Evolutionary conservation across 2,797 vertebrate genomes (phyloP), one percentile per base, ranked within the genome.

Genomic region (Cyclura pinguis): DNA sequence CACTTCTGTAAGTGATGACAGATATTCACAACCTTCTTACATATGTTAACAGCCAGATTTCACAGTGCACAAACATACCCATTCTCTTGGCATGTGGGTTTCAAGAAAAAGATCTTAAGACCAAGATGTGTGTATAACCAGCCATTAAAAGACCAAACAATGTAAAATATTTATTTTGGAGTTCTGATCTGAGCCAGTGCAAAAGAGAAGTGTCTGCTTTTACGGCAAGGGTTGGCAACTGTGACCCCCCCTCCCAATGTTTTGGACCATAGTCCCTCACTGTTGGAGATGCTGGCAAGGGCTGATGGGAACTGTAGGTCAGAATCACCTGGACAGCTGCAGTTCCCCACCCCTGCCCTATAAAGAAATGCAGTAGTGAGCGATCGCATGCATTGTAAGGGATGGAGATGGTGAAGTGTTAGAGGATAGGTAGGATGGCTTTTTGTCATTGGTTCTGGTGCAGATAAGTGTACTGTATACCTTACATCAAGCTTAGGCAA

Each of bases 1-100:
- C 20, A 24, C 42, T 81, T 81, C 52, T n/a, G 14, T 24, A 42
- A 62, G 42, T 69, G 74, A 74, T 50, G 84, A 73, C 69, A 83
- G 80, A n/a, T 55, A 64, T 64, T 82, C 72, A 74, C 64, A 67
- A 32, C 27, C 7, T 69, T 69, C 24, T 69, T 69, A 69, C 64
- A 38, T 74, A 10, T 35, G n/a, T 90, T 82, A 24, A 80, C 42
- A 38, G 64, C 81, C n/a, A 20, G 12, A 38, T 80, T 90, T 81
- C 59, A 18, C 18, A 29, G 16, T 77, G 22, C 4, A 20, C 42
- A 12, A 20, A 29, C 27, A 32, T 13, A 18, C 59, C n/a, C 50
- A 76, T 27, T 62, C 18, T 62, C 59, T n/a, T 89, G 50, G 76
- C 20, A 50, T 32, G 4, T 52, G 18, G 38, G 14, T 4, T 5